Evolutionary conservation across 2,113 vertebrate species (phyloP), one percentile per base, ranked within the genome.

Genomic region (Percopsis transmontana): DNA sequence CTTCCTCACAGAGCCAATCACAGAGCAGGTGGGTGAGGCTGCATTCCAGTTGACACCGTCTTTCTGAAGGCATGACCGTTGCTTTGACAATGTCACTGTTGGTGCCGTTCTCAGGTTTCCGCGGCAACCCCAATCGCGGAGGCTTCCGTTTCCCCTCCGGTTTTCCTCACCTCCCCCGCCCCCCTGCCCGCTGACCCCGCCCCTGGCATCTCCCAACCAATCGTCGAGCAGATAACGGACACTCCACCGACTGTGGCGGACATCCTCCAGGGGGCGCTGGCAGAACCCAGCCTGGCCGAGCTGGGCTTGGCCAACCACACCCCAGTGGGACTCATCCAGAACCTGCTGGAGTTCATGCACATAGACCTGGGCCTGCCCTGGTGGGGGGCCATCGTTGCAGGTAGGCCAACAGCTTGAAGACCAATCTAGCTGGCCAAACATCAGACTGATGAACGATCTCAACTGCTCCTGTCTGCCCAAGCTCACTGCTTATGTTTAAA

Each of bases 321-420:
- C 1, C 95, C 95, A 1, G 94, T 95, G 68, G 95, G 95, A 9
- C 47, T 96, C 14, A 77, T 97, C 67, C 94, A 96, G 88, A 94
- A 92, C 73, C 9, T 95, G 1, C 72, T 96, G 72, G 95, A 96
- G 85, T 91, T 76, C 68, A 78, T 95, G 40, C 95, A 97, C 52
- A 13, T 96, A 33, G 83, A 92, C 44, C 2, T 94, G 6, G 95
- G 93, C 33, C 73, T 97, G 33, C 95, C 95, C 13, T 97, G 95
- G 95, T 97, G 95, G 95, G 95, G 92, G 0, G 95, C 95, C 71
- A 96, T 97, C 18, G 91, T 94, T 48, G 72, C 77, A 63, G 95
- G 95, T 96, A 79, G 13, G 19, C 42, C 42, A 50, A 45, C 12
- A 45, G 11, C 1, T 8, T 40, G 5, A 40, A 40, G 11, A 11